Base-by-base conservation (phyloP, 2,797 vertebrate species). In the Platalea minor region DNA sequence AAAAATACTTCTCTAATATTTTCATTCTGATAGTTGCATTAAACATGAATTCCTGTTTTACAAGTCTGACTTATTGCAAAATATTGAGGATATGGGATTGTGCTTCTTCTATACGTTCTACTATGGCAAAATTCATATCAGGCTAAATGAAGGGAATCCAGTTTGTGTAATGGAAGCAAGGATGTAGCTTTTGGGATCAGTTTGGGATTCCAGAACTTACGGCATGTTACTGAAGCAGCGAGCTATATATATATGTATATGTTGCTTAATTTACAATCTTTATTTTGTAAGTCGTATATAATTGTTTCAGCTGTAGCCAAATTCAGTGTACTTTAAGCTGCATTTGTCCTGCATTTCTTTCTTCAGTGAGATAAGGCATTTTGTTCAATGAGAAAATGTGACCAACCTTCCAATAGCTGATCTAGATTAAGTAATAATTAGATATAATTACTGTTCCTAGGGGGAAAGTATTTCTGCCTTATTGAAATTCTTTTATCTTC, bases 401-500 rank as follows among this genome's bases (percentile, higher is more conserved):
- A 86, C 91, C 65, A 69, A 91, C 60, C 50, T 96, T 94, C 81
- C 68, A 88, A 90, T 86, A 93, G 87, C 89, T 95, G 89, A 91
- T 95, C 83, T 87, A 93, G 85, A 96, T 95, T 89, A 93, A 94
- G 96, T 85, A 92, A 79, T 95, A 96, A 97, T 96, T 95, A 92
- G 84, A 68, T 93, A 76, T 90, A 97, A 96, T 96, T 96, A 88
- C 63, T 59, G 26, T 90, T 95, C 93, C 87, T 84, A 84, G 45
- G 85, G 79, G 85, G 50, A 76, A 93, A 67, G 77, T 95, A 95
- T 91, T 95, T 95, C 67, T 89, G 60, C 61, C 39, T 82, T 72
- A 84, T 54, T 93, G 92, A 93, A 97, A 90, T 95, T 92, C 84
- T 97, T 94, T 91, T 94, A 88, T 96, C 94, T 89, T 93, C 91